A percentile compares a stretch with the other conserved stretches of the same genome.
phyloP scores from a whole-genome alignment of 1,140 invertebrate species.

The Diabrotica undecimpunctata region DNA sequence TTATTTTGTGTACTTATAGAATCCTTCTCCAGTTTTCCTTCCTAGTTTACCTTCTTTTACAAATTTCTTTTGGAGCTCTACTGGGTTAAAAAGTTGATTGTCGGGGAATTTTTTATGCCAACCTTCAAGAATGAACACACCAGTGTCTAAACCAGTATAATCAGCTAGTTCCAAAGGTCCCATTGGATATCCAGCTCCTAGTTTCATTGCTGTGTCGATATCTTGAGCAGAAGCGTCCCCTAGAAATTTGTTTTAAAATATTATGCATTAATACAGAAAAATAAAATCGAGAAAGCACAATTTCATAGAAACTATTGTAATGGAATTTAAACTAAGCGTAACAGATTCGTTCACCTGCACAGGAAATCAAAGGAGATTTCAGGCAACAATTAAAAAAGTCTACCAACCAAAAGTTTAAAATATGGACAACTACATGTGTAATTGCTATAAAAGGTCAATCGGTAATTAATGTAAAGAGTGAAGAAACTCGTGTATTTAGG shows the following conservation, averaged over 20 bases:
- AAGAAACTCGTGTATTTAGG: no score
- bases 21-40: constrained; percentile 80
- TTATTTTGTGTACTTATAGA: constrained; percentile 69
- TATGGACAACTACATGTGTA: no score
- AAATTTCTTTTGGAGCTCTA: constrained; percentile 64
- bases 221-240: constrained; percentile 69
- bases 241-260: constrained; percentile 33
- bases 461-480: no score
- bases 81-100: constrained; percentile 70
- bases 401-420: no score
- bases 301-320: no score
- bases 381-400: no score
- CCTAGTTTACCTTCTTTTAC: constrained; percentile 80
- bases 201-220: constrained; percentile 81
- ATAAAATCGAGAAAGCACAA: no score
- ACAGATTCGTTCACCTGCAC: no score
- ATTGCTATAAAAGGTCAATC: no score
- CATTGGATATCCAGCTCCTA: constrained; percentile 82
- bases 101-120: constrained; percentile 79
- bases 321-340: no score
- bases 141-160: constrained; percentile 76
- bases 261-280: no score
- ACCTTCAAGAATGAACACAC: constrained; percentile 60
- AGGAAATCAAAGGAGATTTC: no score
- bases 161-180: constrained; percentile 78